Percentiles rank a stretch among this genome's conserved stretches.
These are phyloP conservation scores for Nyctalus aviator DNA, from an alignment of 2,797 vertebrate genomes.

Conservation along the genomic window DNA sequence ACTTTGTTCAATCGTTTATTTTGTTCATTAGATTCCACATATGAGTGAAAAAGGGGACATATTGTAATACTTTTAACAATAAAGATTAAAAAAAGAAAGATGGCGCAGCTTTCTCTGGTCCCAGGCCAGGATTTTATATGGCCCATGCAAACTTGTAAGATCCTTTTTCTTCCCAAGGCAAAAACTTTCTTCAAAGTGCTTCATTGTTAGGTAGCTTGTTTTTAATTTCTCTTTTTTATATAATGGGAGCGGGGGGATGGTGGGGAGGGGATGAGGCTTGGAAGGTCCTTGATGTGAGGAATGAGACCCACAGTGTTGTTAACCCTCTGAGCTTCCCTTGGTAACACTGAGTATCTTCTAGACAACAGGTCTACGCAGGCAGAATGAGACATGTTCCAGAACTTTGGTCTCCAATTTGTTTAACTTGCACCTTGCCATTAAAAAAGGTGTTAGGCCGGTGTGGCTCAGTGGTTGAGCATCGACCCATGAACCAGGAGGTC, in stretches of 20 bases:
- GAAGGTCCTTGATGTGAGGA: background rate
- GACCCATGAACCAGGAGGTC: too few relatives aligned
- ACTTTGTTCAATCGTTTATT: too few relatives aligned
- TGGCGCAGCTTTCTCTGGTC: background rate
- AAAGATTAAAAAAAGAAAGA: background rate
- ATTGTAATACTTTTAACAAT: too few relatives aligned
- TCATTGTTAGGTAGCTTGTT: background rate
- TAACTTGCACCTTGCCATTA: background rate
- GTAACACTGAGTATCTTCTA: background rate
- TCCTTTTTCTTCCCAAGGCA: constrained; percentile 4
- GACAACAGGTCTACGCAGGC: background rate
- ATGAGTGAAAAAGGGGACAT: too few relatives aligned
- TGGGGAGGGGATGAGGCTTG: background rate
- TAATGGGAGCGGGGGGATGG: background rate
- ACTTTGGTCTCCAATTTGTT: background rate
- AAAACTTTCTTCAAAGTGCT: constrained; percentile 40
- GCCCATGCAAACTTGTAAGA: background rate
- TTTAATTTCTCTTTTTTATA: constrained; percentile 45
- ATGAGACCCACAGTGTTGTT: background rate
- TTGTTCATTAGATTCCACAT: too few relatives aligned
- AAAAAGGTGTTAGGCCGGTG: background rate
- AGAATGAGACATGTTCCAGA: background rate
- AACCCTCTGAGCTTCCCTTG: background rate
- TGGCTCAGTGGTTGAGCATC: too few relatives aligned
- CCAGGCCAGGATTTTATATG: background rate